These are phyloP conservation scores for Phoxinus dragarum DNA, from an alignment of 2,797 vertebrate species.

Conservation along the genomic window DNA sequence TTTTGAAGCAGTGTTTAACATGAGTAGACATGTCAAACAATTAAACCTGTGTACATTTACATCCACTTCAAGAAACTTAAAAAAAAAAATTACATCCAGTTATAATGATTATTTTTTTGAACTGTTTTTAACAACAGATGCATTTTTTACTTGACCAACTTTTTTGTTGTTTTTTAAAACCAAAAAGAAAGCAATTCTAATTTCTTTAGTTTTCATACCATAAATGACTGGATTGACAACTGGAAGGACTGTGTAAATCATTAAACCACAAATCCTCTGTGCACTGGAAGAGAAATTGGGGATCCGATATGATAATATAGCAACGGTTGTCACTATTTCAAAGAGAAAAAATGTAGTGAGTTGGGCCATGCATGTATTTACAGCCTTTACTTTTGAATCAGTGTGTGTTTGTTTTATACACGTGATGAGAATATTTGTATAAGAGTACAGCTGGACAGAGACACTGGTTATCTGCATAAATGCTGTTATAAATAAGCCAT, in stretches of 20 bases:
- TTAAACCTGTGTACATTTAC: background rate
- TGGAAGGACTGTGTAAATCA: conserved; percentile 50
- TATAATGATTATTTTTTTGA: background rate
- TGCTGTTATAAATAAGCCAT: conserved; percentile 46
- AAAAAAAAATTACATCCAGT: too few species aligned
- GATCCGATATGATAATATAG: conserved; percentile 45
- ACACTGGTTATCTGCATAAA: conserved; percentile 30
- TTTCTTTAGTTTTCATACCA: conserved; percentile 58
- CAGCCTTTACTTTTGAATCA: conserved; percentile 47
- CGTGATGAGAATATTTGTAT: conserved; percentile 42
- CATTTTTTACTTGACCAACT: background rate
- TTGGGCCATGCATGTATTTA: conserved; percentile 57
- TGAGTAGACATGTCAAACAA: background rate
- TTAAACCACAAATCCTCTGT: conserved; percentile 39
- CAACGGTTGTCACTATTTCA: conserved; percentile 37
- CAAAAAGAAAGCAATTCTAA: conserved; percentile 45
- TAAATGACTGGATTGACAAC: conserved; percentile 55
- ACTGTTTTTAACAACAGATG: background rate
- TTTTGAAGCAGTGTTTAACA: background rate
- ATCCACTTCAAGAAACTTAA: background rate
- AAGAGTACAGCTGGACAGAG: conserved; percentile 47
- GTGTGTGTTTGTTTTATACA: conserved; percentile 36
- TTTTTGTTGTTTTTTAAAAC: conserved; percentile 42
- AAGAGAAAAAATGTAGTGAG: conserved; percentile 38
- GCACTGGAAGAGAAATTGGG: conserved; percentile 34